A percentile compares a stretch with the other conserved stretches of the same genome.
Evolutionary conservation across 2,888 invertebrate genomes (phyloP).

Genomic region (Rhamnusium bicolor): DNA sequence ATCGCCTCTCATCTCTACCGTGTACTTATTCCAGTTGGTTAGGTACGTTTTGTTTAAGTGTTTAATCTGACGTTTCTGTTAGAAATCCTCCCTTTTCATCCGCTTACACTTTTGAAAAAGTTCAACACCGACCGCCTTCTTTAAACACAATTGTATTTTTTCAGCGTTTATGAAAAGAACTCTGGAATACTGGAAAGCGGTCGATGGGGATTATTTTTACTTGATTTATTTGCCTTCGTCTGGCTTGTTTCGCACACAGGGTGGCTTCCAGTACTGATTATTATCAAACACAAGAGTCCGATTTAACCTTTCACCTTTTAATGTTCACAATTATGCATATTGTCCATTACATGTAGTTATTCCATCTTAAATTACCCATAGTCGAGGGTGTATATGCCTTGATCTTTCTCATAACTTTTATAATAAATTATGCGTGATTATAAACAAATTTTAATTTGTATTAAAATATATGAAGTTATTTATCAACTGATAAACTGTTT

Average conservation of each 20-base stretch:
- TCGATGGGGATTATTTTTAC: conserved; percentile 46
- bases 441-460: too few species aligned
- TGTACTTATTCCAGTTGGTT: conserved; percentile 54
- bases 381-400: too few species aligned
- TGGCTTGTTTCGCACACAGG: background rate
- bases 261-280: background rate
- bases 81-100: conserved; percentile 53
- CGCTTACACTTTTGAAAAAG: conserved; percentile 51
- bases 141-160: conserved; percentile 47
- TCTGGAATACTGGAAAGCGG: conserved; percentile 18
- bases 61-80: conserved; percentile 56
- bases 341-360: too few species aligned
- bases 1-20: conserved; percentile 35
- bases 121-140: conserved; percentile 36
- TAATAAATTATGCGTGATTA: too few species aligned
- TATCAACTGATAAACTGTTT: too few species aligned
- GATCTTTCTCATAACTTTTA: too few species aligned
- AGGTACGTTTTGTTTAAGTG: conserved; percentile 57
- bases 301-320: too few species aligned
- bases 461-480: too few species aligned
- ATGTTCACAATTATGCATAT: too few species aligned
- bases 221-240: conserved; percentile 43
- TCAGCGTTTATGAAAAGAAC: conserved; percentile 37
- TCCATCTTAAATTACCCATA: too few species aligned
- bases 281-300: too few species aligned